Base-by-base conservation (phyloP, 1,140 invertebrate genomes). In the Sarcophaga peregrina region DNA sequence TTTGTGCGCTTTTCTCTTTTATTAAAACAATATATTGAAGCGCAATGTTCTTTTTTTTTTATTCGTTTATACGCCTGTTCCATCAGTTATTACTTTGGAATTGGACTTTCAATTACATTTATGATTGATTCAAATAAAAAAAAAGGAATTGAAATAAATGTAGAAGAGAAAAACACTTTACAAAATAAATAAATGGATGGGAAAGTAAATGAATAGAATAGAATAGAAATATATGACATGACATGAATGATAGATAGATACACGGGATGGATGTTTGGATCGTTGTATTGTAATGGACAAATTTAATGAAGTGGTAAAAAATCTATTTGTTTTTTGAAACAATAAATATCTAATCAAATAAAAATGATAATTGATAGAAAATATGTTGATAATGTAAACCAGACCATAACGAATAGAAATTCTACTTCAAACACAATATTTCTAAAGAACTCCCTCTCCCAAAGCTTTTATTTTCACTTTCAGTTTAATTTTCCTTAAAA, bases 261-360 rank as follows among this genome's bases (percentile, higher is more conserved):
- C 25, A 37, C 25, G 25, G 25, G 25, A 37, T 58, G n/a, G n/a
- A n/a, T 58, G 54, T 20, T 20, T 68, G 25, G 62, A 20, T 68
- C 17, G 62, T 20, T 25, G 20, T 13, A 15, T 58, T 13, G 54
- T 58, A 58, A 58, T 58, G n/a, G 62, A 68, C 62, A 68, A 68
- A 20, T 68, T 68, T 68, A 68, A 68, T 68, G 62, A 68, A 68
- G 62, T 68, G 17, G 9, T 68, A 68, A 68, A 68, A 68, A 68
- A 68, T 8, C 17, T 68, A 68, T 68, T 68, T 68, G 62, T 9
- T 25, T 68, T 68, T 68, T 20, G 62, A 9, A 68, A 5, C 13
- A 5, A 68, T 68, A 20, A 68, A 68, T 68, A 25, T 68, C 4
- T 68, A 68, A 68, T 68, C 62, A 68, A 68, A 68, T 25, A 25